A percentile compares a stretch with the other conserved stretches of the same genome.
Conservation (phyloP, 2,113 vertebrate genomes). For the Hyperoodon ampullatus region DNA sequence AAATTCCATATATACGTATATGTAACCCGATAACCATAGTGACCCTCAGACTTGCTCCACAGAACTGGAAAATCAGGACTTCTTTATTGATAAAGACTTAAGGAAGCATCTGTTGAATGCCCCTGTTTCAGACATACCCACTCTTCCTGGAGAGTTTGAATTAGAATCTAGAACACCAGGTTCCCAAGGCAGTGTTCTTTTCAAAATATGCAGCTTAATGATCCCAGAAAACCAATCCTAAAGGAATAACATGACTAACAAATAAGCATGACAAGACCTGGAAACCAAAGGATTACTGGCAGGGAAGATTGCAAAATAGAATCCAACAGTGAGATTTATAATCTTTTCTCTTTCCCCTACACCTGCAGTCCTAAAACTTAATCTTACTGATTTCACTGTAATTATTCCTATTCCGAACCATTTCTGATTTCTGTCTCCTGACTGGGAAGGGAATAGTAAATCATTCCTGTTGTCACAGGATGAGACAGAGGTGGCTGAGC, state of each 20-base stretch:
- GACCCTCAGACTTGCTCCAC: neutral
- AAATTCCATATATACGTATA: neutral
- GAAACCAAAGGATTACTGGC: neutral
- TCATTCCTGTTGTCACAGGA: neutral
- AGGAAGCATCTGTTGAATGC: neutral
- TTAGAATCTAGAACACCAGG: neutral
- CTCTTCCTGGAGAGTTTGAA: neutral
- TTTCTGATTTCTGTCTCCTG: neutral
- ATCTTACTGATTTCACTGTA: neutral
- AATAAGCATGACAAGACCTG: neutral
- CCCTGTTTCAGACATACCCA: neutral
- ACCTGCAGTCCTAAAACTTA: neutral
- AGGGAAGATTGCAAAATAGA: neutral
- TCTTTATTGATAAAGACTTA: neutral
- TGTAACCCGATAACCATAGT: neutral
- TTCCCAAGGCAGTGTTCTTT: neutral
- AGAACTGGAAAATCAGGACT: neutral
- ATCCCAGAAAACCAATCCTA: neutral
- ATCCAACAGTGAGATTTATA: neutral
- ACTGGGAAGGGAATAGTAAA: neutral
- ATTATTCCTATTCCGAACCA: neutral
- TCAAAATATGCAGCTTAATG: neutral
- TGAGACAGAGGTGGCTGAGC: neutral
- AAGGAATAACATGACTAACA: neutral
- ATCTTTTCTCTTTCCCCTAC: neutral